Evolutionary conservation across 2,113 vertebrate species (phyloP).

Genomic region (Podiceps cristatus): DNA sequence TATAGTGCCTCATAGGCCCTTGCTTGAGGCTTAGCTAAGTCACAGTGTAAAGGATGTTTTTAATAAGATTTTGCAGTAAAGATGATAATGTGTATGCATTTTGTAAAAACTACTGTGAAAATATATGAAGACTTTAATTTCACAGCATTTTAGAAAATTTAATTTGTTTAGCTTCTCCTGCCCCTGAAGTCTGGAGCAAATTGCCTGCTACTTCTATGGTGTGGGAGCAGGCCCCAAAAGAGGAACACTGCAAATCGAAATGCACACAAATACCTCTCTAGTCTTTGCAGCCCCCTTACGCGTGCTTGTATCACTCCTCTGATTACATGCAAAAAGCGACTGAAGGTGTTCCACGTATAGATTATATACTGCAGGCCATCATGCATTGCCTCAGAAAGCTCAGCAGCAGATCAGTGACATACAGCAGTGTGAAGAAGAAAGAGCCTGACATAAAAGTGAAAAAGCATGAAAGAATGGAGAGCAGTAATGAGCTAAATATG

Average conservation of each 20-base stretch:
- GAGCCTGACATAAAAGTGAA: conserved; percentile 23
- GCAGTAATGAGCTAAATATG: conserved; percentile 45
- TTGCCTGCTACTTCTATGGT: not conserved
- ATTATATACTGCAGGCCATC: not conserved
- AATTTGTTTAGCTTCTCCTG: not conserved
- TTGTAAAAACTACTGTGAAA: not conserved
- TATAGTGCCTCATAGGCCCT: not conserved
- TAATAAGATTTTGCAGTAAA: not conserved
- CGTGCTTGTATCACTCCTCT: not conserved
- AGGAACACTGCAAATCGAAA: not conserved
- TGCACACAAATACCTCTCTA: not conserved
- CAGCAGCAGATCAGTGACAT: not conserved
- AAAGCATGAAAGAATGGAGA: conserved; percentile 39
- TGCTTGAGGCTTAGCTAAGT: not conserved
- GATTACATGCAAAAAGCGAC: not conserved
- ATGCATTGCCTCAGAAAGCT: not conserved
- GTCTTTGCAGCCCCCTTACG: not conserved
- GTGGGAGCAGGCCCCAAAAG: not conserved
- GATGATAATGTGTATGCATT: not conserved
- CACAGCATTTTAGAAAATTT: not conserved
- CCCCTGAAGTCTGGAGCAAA: not conserved
- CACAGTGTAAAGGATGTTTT: not conserved
- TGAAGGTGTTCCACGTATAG: not conserved
- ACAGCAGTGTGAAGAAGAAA: conserved; percentile 5
- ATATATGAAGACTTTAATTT: not conserved